These are phyloP conservation scores for Adelognathus sp. DNA, from an alignment of 2,888 invertebrate species.

Conservation along the genomic window DNA sequence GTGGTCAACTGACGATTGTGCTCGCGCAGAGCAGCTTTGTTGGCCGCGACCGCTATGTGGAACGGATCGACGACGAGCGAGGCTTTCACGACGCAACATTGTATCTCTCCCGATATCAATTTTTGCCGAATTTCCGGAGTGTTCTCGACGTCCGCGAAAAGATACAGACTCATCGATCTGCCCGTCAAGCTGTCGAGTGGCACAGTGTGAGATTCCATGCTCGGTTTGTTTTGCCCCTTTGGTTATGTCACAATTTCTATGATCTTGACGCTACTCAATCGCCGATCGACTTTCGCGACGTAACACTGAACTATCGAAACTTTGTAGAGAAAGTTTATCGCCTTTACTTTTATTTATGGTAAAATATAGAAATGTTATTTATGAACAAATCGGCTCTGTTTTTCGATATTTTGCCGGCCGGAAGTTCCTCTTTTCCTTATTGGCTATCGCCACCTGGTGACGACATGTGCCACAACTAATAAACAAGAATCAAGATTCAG, in stretches of 20 bases:
- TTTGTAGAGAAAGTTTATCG: too few species aligned
- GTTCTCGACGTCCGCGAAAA: slow-evolving; percentile 85
- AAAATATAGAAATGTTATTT: too few species aligned
- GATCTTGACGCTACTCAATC: too few species aligned
- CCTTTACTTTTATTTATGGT: too few species aligned
- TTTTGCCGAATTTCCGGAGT: slow-evolving; percentile 82
- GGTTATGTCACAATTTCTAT: slow-evolving; percentile 1
- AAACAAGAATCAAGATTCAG: too few species aligned
- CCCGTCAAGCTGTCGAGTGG: slow-evolving; percentile 81
- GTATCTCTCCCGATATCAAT: slow-evolving; percentile 83
- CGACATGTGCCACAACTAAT: too few species aligned
- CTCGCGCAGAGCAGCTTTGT: slow-evolving; percentile 84
- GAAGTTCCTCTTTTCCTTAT: too few species aligned
- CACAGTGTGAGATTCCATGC: slow-evolving; percentile 65
- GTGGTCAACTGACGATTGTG: slow-evolving; percentile 83
- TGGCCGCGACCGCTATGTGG: slow-evolving; percentile 86
- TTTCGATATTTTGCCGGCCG: too few species aligned
- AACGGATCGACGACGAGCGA: slow-evolving; percentile 84
- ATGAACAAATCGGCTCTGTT: too few species aligned
- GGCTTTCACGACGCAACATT: slow-evolving; percentile 86
- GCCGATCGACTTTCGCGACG: too few species aligned
- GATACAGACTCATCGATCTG: slow-evolving; percentile 81
- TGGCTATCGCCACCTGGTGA: too few species aligned
- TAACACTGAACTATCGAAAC: too few species aligned
- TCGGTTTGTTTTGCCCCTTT: slow-evolving; percentile 3